Base-by-base conservation (phyloP, 2,888 invertebrate genomes). In the Drosophila tanythrix region DNA sequence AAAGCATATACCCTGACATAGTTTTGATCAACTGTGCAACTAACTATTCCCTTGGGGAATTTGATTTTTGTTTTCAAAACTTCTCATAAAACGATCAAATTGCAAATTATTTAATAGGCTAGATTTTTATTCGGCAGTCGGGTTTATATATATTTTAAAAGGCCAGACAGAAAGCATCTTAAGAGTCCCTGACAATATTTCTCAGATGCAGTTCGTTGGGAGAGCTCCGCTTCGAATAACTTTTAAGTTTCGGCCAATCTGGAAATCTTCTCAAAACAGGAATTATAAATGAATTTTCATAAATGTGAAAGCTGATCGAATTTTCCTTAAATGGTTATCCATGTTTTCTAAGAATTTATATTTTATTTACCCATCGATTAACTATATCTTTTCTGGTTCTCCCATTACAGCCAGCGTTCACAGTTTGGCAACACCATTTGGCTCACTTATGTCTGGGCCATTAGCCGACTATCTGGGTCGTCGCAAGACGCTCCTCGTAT, bases 401-500 rank as follows among this genome's bases (percentile, higher is more conserved):
- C 7, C 7, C 10, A 11, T 33, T 91, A 11, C 93, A 97, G 97
- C 96, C 5, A 96, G 96, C 83, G 95, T 97, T 15, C 97, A 97
- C 90, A 96, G 96, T 35, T 95, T 96, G 64, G 96, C 96, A 0
- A 96, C 96, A 0, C 97, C 97, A 0, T 89, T 96, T 1, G 97
- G 96, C 1, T 95, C 96, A 0, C 93, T 97, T 84, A 81, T 96
- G 40, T 96, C 96, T 0, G 97, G 96, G 0, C 94, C 96, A 0
- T 92, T 96, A 58, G 95, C 96, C 93, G 96, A 96, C 83, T 94
- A 94, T 46, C 94, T 95, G 82, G 96, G 96, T 0, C 94, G 96
- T 65, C 95, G 95, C 72, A 94, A 95, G 35, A 95, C 96, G 8
- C 92, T 97, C 61, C 95, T 96, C 87, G 92, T 95, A 3, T 94